phyloP scores from a whole-genome alignment of 2,888 invertebrate genomes.

The Ephialtes manifestator region DNA sequence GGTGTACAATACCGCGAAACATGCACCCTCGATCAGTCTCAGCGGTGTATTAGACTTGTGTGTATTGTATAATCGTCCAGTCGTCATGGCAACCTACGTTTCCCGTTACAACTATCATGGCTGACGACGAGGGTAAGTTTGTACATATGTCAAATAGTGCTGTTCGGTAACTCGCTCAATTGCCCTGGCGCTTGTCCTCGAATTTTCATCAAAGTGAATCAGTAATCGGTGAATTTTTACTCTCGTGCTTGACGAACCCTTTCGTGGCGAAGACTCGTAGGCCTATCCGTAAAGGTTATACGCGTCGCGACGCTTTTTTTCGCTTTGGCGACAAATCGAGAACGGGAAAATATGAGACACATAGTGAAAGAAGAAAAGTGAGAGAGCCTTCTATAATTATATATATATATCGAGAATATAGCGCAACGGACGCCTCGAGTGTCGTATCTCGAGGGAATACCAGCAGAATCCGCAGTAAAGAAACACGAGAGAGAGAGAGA shows the following conservation, averaged over 20 bases:
- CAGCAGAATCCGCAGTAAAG: background rate
- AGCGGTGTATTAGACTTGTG: conserved; percentile 22
- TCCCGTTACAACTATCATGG: conserved; percentile 82
- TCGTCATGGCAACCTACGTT: conserved; percentile 80
- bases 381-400: conserved; percentile 8
- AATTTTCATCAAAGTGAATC: conserved; percentile 20
- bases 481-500: conserved; percentile 19
- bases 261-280: background rate
- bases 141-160: conserved; percentile 73
- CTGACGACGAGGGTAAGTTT: conserved; percentile 82
- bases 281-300: conserved; percentile 28
- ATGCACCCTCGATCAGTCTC: conserved; percentile 19
- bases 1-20: conserved; percentile 18
- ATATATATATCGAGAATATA: background rate
- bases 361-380: conserved; percentile 3
- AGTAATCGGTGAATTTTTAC: conserved; percentile 7
- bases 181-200: conserved; percentile 36
- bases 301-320: conserved; percentile 66
- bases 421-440: background rate
- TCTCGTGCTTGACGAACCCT: conserved; percentile 2
- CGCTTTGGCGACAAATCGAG: conserved; percentile 15
- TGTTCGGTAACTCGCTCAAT: conserved; percentile 47
- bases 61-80: conserved; percentile 49
- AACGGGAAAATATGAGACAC: background rate
- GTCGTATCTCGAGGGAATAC: background rate